Base-by-base conservation (phyloP, 2,888 invertebrate species). In the Melanchra persicariae region DNA sequence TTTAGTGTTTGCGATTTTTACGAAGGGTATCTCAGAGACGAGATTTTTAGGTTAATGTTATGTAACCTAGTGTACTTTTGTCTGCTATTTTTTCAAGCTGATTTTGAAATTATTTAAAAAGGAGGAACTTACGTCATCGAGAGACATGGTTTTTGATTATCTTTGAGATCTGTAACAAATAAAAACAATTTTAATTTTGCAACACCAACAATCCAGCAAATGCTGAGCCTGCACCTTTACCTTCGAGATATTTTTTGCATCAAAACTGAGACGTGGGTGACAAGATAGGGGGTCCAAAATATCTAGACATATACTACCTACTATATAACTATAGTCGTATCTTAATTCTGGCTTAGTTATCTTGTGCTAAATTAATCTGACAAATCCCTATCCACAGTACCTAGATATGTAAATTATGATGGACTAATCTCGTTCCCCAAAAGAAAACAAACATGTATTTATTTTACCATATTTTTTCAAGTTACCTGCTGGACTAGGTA, bases 101-200 rank as follows among this genome's bases (percentile, higher is more conserved):
- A n/a, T n/a, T n/a, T n/a, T n/a, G n/a, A n/a, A 30, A 30, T 30
- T 30, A 30, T 30, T 30, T 30, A 30, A 30, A 6, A 30, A 34
- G 47, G 34, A 0, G 24, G 0, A 52, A 85, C 91, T 94, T 89
- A 96, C 96, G 91, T 93, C 94, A 77, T 95, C 93, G 77, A 96
- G 93, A 90, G 96, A 96, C 96, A 96, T 96, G 84, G 75, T 91
- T 88, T 58, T 55, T 83, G 85, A 74, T 74, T 79, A 81, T 55
- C 60, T 67, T 81, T 86, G 90, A 93, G 91, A 94, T 93, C 95
- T 95, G 95, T 74, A 94, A 94, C 86, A 90, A 84, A 60, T 40
- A 64, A 55, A 58, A 43, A 30, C 0, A 34, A 54, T 58, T 49
- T 8, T n/a, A 54, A 61, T 47, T 17, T 47, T 12, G 1, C 9